These are phyloP conservation scores for Chrosomus eos DNA, from an alignment of 2,797 vertebrate species.

Conservation along the genomic window DNA sequence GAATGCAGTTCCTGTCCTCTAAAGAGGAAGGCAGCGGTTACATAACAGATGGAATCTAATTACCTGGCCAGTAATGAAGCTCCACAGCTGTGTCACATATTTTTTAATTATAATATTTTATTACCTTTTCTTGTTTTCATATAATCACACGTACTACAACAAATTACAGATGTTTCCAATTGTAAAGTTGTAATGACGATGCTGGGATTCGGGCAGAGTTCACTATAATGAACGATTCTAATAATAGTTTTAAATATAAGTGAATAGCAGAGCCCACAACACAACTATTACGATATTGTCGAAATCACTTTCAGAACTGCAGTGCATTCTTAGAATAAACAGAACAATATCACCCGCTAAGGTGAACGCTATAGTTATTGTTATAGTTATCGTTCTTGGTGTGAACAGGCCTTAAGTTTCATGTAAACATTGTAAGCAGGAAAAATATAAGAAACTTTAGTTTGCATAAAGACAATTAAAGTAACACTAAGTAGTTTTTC, in stretches of 20 bases:
- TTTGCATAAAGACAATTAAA: background rate
- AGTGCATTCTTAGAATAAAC: too few species aligned
- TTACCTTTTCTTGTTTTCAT: background rate
- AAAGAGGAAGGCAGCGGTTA: slow-evolving; percentile 26
- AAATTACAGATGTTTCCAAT: background rate
- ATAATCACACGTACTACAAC: background rate
- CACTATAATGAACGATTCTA: too few species aligned
- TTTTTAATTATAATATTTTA: slow-evolving; percentile 14
- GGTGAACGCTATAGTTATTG: background rate
- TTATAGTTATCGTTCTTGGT: background rate
- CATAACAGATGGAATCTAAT: slow-evolving; percentile 21
- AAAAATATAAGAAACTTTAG: background rate
- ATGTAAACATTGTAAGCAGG: background rate
- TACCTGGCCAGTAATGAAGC: slow-evolving; percentile 10
- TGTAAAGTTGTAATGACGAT: background rate
- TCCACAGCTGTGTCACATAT: background rate
- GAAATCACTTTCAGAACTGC: background rate
- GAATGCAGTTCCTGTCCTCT: slow-evolving; percentile 10
- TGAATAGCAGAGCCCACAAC: background rate
- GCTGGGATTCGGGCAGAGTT: too few species aligned
- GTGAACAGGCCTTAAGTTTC: background rate
- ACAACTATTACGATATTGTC: background rate
- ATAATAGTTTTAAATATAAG: background rate
- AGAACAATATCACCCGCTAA: background rate
- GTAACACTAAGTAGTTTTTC: too few species aligned